These are phyloP conservation scores for Acleris emargana DNA, from an alignment of 2,888 invertebrate genomes.

Conservation along the genomic window DNA sequence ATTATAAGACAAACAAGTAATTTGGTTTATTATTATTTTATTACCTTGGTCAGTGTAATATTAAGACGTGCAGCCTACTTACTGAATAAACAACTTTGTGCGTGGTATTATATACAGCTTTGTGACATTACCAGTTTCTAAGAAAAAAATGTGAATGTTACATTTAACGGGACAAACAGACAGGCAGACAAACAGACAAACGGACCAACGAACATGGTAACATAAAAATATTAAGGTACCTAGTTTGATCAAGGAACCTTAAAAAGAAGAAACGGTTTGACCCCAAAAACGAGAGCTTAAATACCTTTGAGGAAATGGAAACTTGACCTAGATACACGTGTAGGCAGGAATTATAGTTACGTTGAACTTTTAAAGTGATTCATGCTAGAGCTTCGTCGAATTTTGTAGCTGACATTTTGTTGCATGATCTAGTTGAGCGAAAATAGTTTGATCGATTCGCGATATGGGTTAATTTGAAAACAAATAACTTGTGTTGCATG, in stretches of 20 bases:
- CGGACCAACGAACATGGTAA: too few species aligned
- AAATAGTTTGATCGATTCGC: constrained; percentile 18
- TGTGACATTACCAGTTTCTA: too few species aligned
- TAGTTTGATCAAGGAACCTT: constrained; percentile 17
- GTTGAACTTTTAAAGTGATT: constrained; percentile 35
- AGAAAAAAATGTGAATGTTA: too few species aligned
- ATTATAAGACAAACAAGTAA: too few species aligned
- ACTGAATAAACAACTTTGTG: too few species aligned
- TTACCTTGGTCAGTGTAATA: too few species aligned
- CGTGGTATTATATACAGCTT: too few species aligned
- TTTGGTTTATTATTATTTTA: too few species aligned
- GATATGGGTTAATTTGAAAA: constrained; percentile 8
- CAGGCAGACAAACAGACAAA: too few species aligned
- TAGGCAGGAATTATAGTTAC: constrained; percentile 30
- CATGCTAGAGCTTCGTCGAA: constrained; percentile 31
- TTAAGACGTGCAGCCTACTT: too few species aligned
- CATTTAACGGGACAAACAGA: too few species aligned
- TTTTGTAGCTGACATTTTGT: constrained; percentile 28
- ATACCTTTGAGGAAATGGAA: constrained; percentile 33
- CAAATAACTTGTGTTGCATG: constrained; percentile 15
- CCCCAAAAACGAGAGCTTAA: constrained; percentile 23
- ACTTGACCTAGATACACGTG: constrained; percentile 37
- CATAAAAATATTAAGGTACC: constrained; percentile 19
- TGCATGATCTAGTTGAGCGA: constrained; percentile 30
- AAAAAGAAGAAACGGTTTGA: constrained; percentile 24